Evolutionary conservation across 2,113 vertebrate species (phyloP).

Genomic region (Candoia aspera): DNA sequence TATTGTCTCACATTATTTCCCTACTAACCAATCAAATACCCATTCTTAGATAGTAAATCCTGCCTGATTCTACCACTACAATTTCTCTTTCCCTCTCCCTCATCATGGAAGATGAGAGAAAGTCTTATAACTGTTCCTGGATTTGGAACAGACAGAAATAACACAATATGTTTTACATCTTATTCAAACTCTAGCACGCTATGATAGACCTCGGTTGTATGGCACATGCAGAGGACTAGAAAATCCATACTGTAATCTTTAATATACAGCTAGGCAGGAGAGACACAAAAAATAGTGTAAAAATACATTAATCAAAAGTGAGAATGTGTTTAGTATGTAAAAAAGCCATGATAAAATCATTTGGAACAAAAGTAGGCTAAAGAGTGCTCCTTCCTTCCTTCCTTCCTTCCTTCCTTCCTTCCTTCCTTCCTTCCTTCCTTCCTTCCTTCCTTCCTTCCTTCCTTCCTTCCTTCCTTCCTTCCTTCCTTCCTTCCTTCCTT

Average conservation of each 20-base stretch:
- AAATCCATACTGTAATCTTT: neutral
- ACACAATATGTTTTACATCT: neutral
- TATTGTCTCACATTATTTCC: neutral
- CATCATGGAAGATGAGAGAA: too few species aligned
- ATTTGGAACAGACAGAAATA: too few species aligned
- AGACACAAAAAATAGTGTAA: neutral
- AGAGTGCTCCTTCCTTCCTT: neutral
- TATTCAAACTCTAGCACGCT: neutral
- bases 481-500: too few species aligned
- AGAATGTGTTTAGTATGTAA: neutral
- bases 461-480: too few species aligned
- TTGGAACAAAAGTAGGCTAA: neutral
- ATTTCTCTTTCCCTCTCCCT: neutral
- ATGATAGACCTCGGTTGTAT: neutral
- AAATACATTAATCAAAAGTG: conserved; percentile 14
- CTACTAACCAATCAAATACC: too few species aligned
- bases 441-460: fast-evolving
- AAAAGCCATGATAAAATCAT: neutral
- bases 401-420: too few species aligned
- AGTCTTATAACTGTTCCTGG: too few species aligned
- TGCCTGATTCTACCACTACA: neutral
- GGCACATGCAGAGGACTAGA: neutral
- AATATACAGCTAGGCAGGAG: neutral
- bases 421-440: too few species aligned
- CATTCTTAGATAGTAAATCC: neutral